Conservation (phyloP, 2,113 vertebrate species). For the Catharus fuscescens region DNA sequence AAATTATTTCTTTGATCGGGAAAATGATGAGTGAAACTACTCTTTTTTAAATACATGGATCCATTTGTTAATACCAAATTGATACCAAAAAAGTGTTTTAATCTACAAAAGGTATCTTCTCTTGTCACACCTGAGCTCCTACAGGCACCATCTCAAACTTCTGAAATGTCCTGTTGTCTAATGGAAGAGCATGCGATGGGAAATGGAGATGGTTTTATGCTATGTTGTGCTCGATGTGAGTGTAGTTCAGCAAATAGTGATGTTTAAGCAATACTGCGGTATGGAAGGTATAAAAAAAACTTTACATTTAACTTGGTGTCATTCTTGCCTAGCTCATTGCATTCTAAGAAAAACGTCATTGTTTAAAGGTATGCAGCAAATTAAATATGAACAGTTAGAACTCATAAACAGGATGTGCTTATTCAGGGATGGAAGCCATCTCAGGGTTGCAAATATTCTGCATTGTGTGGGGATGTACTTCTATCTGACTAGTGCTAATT, state of each 20-base stretch:
- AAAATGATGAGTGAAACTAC: conserved; percentile 61
- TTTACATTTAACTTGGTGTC: background rate
- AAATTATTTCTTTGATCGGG: conserved; percentile 73
- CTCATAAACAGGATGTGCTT: background rate
- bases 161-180: background rate
- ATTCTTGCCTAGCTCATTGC: background rate
- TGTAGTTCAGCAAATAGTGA: background rate
- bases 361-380: background rate
- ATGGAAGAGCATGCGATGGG: background rate
- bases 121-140: conserved; percentile 12
- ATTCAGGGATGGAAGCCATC: background rate
- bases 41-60: conserved; percentile 27
- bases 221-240: background rate
- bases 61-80: conserved; percentile 58
- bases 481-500: background rate
- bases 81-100: conserved; percentile 62
- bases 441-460: background rate
- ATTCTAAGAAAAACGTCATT: background rate
- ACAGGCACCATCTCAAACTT: conserved; percentile 6
- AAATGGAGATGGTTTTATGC: conserved; percentile 5
- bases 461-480: background rate
- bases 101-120: conserved; percentile 52
- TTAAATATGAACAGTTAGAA: background rate
- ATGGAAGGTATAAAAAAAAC: conserved; percentile 12
- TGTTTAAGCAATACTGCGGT: background rate